Conservation (phyloP, 1,140 invertebrate genomes). For the Watersipora subatra region DNA sequence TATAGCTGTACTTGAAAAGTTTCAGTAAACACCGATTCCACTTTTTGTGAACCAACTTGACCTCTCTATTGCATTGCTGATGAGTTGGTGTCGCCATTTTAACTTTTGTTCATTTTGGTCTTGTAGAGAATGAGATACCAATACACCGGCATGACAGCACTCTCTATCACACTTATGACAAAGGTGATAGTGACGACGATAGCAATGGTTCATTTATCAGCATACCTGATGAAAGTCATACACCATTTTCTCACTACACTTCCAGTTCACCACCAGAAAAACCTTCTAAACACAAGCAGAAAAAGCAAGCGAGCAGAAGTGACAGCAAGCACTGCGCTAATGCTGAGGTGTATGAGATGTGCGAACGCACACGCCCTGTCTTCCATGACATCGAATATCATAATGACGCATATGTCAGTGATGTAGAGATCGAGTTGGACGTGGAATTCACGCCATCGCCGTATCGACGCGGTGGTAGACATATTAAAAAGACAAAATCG, state of each 20-base stretch:
- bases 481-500: background rate
- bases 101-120: too few relatives aligned
- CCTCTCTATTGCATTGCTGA: too few relatives aligned
- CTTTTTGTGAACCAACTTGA: too few relatives aligned
- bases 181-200: background rate
- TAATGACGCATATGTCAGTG: background rate
- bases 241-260: background rate
- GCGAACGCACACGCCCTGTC: background rate
- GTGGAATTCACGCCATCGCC: background rate
- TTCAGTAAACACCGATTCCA: too few relatives aligned
- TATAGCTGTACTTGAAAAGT: too few relatives aligned
- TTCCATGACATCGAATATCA: background rate
- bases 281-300: background rate
- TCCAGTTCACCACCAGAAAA: background rate
- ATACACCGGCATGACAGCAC: slow-evolving; percentile 13
- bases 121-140: background rate
- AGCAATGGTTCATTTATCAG: background rate
- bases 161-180: background rate
- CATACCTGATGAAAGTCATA: background rate
- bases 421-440: background rate
- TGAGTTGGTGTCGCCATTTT: too few relatives aligned
- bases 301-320: background rate
- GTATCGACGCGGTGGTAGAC: background rate
- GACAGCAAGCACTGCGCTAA: background rate
- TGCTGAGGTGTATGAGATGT: background rate